Conservation (phyloP, 2,888 invertebrate species). For the Drosophila macrothrix region DNA sequence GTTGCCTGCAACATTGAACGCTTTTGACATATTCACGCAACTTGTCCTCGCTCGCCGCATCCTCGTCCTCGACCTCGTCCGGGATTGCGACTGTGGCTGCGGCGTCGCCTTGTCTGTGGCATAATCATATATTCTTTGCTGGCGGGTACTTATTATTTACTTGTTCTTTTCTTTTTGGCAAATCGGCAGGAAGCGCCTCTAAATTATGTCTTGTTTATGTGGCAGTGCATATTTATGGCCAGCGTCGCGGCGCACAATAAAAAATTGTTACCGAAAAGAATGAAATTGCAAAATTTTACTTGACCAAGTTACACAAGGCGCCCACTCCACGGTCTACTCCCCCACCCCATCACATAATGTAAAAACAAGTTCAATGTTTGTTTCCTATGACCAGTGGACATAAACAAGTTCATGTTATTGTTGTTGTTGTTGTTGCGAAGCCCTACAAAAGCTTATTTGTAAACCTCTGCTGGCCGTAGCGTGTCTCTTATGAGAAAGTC, state of each 20-base stretch:
- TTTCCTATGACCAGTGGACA: slow-evolving; percentile 61
- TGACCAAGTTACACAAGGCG: slow-evolving; percentile 63
- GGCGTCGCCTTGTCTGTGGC: slow-evolving; percentile 78
- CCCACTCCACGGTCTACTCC: slow-evolving; percentile 19
- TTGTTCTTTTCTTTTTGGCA: slow-evolving; percentile 72
- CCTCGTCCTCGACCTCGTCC: slow-evolving; percentile 36
- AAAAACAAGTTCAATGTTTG: slow-evolving; percentile 80
- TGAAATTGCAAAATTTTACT: slow-evolving; percentile 72
- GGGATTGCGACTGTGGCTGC: slow-evolving; percentile 43
- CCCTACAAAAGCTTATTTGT: slow-evolving; percentile 72
- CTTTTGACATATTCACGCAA: slow-evolving; percentile 79
- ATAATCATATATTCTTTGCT: slow-evolving; percentile 78
- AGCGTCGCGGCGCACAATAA: slow-evolving; percentile 64
- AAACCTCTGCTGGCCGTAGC: slow-evolving; percentile 59
- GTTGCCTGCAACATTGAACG: slow-evolving; percentile 75
- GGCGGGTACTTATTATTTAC: slow-evolving; percentile 75
- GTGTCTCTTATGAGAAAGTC: slow-evolving; percentile 66
- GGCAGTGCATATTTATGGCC: slow-evolving; percentile 78
- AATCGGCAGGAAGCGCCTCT: slow-evolving; percentile 79
- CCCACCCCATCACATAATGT: slow-evolving; percentile 16
- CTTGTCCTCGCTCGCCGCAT: slow-evolving; percentile 50
- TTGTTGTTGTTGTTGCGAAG: slow-evolving; percentile 49
- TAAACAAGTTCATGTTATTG: slow-evolving; percentile 67
- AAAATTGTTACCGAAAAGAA: slow-evolving; percentile 65
- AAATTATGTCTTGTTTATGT: slow-evolving; percentile 81